phyloP scores from a whole-genome alignment of 2,797 vertebrate genomes.

The Pantherophis alleghaniensis region DNA sequence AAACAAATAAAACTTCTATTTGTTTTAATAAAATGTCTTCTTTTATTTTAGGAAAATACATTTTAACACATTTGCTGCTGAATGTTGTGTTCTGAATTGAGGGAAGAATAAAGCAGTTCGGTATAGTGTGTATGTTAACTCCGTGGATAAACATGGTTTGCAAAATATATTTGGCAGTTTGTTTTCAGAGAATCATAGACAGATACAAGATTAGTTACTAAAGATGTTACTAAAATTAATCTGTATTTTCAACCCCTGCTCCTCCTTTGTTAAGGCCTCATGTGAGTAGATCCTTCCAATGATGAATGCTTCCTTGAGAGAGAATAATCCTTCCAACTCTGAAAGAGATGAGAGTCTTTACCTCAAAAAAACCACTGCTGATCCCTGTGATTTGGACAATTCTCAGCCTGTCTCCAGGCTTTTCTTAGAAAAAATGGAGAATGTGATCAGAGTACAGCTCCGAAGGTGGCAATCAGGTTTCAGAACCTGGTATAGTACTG shows the following conservation, averaged over 20 bases:
- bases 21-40: slow-evolving; percentile 59
- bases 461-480: neutral
- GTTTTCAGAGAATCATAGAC: neutral
- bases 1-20: slow-evolving; percentile 61
- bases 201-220: neutral
- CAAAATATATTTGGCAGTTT: slow-evolving; percentile 34
- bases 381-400: neutral
- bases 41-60: slow-evolving; percentile 59
- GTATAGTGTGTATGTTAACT: slow-evolving; percentile 44
- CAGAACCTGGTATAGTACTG: neutral
- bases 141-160: slow-evolving; percentile 62
- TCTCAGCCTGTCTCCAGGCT: neutral
- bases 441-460: neutral
- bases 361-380: neutral
- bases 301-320: neutral
- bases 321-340: neutral
- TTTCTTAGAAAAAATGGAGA: neutral
- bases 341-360: neutral
- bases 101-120: neutral
- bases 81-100: slow-evolving; percentile 49
- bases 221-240: neutral
- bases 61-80: slow-evolving; percentile 62
- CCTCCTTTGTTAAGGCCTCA: neutral
- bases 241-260: neutral
- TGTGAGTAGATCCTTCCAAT: neutral